These are phyloP conservation scores for Candoia aspera DNA, from an alignment of 2,113 vertebrate genomes.

Conservation along the genomic window DNA sequence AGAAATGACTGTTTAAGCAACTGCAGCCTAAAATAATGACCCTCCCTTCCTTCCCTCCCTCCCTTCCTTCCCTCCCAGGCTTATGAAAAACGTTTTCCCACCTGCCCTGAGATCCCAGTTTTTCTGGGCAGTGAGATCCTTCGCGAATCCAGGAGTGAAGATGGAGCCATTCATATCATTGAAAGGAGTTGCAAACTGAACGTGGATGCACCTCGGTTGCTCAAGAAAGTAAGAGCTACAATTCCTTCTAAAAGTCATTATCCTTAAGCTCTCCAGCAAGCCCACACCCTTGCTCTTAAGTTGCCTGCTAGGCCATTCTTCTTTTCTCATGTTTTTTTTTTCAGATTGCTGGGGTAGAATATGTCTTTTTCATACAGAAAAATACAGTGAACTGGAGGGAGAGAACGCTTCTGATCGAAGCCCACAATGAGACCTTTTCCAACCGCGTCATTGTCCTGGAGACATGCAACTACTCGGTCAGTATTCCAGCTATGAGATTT, in stretches of 20 bases:
- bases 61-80: conserved; percentile 67
- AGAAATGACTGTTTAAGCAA: background rate
- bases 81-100: conserved; percentile 83
- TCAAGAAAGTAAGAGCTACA: conserved; percentile 76
- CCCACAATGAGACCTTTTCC: conserved; percentile 82
- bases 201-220: conserved; percentile 81
- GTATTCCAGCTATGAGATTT: conserved; percentile 16
- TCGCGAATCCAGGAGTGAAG: conserved; percentile 72
- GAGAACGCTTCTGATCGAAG: conserved; percentile 79
- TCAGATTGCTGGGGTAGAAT: conserved; percentile 83
- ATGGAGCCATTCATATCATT: conserved; percentile 75
- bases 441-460: conserved; percentile 79
- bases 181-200: conserved; percentile 82
- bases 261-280: background rate
- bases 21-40: too few species aligned
- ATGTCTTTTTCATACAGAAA: conserved; percentile 82
- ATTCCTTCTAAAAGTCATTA: background rate
- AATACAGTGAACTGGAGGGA: conserved; percentile 83
- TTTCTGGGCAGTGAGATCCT: conserved; percentile 83
- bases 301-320: rapidly evolving
- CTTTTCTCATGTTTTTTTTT: background rate
- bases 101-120: conserved; percentile 81
- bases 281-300: rapidly evolving
- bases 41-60: background rate
- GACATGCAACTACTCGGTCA: conserved; percentile 81